Evolutionary conservation across 2,113 vertebrate species (phyloP), one percentile per base, ranked within the genome.

Genomic region (Osmerus mordax): DNA sequence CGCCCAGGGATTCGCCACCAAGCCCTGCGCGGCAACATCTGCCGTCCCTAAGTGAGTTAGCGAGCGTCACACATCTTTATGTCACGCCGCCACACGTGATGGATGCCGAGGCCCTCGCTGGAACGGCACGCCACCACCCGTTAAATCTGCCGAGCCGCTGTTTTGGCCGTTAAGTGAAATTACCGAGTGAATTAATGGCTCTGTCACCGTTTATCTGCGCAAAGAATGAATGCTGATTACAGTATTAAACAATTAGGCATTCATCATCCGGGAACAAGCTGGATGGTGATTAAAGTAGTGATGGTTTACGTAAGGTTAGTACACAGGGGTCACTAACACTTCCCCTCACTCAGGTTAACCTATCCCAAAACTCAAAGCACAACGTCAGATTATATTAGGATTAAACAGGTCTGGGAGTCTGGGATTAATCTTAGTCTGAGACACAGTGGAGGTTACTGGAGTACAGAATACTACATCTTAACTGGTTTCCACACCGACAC

Each of bases 41-140:
- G 97, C 94, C 94, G 95, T 94, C 93, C 94, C 95, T 98, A 98
- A 99, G 97, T 98, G 95, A 98, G 97, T 98, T 98, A 98, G 95
- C 93, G 93, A 95, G 93, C 93, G 95, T 98, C 96, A 97, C 94
- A 97, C 95, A 94, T 95, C 95, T 95, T 94, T 95, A 96, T 97
- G 96, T 96, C 96, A 98, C 93, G 92, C 93, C 92, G 90, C 87
- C 87, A 91, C 90, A 21, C 77, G 92, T 98, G 96, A 98, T 98
- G 95, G 95, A 98, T 98, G 95, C 93, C 88, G 91, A 91, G 75
- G 74, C 92, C 92, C 93, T 93, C 92, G 93, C 92, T 90, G 91
- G 92, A 95, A 74, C 67, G 59, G 70, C 21, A 23, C 47, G 18
- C 55, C 18, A 23, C 53, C 18, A 56, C 32, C 29, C 1, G 36